Evolutionary conservation across 92 coral and sea anemone genomes (phyloP).

Genomic region (Anthopleura xanthogrammica): DNA sequence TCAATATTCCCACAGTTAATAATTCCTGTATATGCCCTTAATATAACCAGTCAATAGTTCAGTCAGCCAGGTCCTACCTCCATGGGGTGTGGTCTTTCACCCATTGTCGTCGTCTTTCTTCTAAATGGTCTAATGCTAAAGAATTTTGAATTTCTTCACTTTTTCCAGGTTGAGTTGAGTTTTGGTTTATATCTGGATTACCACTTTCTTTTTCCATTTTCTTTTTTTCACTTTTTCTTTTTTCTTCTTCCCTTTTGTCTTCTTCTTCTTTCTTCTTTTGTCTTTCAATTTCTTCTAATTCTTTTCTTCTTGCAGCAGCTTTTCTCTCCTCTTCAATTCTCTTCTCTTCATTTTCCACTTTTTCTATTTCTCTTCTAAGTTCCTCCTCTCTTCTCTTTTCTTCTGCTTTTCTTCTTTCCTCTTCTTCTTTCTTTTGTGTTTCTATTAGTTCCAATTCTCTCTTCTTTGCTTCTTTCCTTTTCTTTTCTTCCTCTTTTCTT

Average conservation of each 20-base stretch:
- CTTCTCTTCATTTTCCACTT: slow-evolving; percentile 21
- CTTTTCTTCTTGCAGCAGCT: not conserved
- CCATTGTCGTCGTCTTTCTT: slow-evolving; percentile 72
- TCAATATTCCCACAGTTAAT: not conserved
- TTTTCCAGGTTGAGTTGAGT: not conserved
- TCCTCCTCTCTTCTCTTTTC: slow-evolving; percentile 25
- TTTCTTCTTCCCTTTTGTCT: not conserved
- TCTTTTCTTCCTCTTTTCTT: slow-evolving; percentile 25
- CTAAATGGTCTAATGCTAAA: slow-evolving; percentile 31
- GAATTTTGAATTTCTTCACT: not conserved
- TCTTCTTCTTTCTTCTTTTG: slow-evolving; percentile 8
- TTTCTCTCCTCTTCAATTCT: slow-evolving; percentile 16
- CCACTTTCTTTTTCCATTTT: not conserved
- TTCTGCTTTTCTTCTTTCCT: not conserved
- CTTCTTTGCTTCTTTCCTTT: slow-evolving; percentile 15
- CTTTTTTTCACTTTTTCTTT: not conserved
- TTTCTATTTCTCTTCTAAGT: slow-evolving; percentile 25
- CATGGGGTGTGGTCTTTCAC: slow-evolving; percentile 69
- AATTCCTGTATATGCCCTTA: not conserved
- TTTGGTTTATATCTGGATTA: not conserved
- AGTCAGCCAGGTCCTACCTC: slow-evolving; percentile 55
- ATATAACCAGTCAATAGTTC: not conserved
- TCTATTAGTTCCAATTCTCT: slow-evolving; percentile 21
- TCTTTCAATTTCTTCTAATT: slow-evolving; percentile 6
- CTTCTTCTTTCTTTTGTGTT: slow-evolving; percentile 12